phyloP scores from a whole-genome alignment of 2,888 invertebrate genomes.

The Mellilla xanthometata region DNA sequence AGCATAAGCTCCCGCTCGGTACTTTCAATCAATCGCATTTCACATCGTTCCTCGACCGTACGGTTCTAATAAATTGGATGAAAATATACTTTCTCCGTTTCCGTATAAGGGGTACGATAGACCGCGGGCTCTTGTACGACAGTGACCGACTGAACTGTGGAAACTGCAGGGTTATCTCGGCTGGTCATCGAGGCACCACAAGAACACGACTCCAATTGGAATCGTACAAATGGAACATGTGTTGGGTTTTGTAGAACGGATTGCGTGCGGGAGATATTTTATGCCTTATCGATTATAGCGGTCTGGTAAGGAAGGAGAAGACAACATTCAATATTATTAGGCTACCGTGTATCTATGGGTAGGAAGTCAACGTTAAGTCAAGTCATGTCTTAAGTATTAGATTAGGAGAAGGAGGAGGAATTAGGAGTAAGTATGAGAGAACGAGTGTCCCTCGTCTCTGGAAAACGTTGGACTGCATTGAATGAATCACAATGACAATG shows the following conservation, averaged over 20 bases:
- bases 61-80: slow-evolving; percentile 41
- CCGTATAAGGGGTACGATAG: slow-evolving; percentile 57
- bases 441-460: too few species aligned
- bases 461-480: too few species aligned
- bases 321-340: not conserved
- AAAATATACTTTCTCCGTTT: slow-evolving; percentile 54
- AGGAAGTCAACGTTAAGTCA: too few species aligned
- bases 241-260: slow-evolving; percentile 1
- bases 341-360: too few species aligned
- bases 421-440: too few species aligned
- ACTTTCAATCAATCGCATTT: slow-evolving; percentile 29
- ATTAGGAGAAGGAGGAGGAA: too few species aligned
- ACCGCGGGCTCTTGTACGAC: slow-evolving; percentile 56
- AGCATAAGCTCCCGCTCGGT: too few species aligned
- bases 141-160: slow-evolving; percentile 63
- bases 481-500: too few species aligned
- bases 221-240: slow-evolving; percentile 17
- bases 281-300: too few species aligned
- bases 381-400: too few species aligned
- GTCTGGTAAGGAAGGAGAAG: not conserved
- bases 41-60: slow-evolving; percentile 25
- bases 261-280: too few species aligned
- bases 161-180: slow-evolving; percentile 56
- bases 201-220: slow-evolving; percentile 9
- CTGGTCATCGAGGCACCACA: slow-evolving; percentile 44